Evolutionary conservation across 2,797 vertebrate species (phyloP), one percentile per base, ranked within the genome.

Genomic region (Amazonetta brasiliensis): DNA sequence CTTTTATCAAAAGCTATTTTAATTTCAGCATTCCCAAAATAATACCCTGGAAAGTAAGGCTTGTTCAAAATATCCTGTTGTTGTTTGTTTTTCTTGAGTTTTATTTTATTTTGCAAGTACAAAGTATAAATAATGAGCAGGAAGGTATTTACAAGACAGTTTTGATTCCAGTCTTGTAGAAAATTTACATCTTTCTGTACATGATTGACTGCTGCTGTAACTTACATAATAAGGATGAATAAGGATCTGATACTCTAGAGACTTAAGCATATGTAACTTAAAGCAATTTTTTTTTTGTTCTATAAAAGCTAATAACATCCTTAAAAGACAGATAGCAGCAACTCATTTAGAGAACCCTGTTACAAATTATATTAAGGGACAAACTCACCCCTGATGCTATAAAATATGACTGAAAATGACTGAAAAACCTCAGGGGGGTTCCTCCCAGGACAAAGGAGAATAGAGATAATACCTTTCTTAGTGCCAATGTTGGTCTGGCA

Each of bases 361-460:
- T 63, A 50, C 18, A 75, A n/a, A 28, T 44, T 66, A 23, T 50
- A 23, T 85, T 68, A 18, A 46, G 13, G n/a, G 31, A 54, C 28
- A 77, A 73, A 39, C 4, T 43, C 8, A 33, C 1, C 4, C 11
- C 3, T 0, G 0, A 6, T 58, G 5, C 3, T 31, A 17, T 59
- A 64, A 71, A 77, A n/a, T 72, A 7, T 10, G 56, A 52, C 3
- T 12, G 12, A 92, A 71, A 62, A 17, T 28, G 8, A 11, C 26
- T 33, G 35, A 59, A 86, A 84, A 58, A n/a, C 56, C 6, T 50
- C 11, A 2, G 8, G 31, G 35, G 1, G 18, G 60, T 83, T 56
- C 21, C 18, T 50, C 17, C 12, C 17, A 14, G 30, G 15, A 30
- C 5, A 31, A 60, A 88, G 48, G 3, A 46, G 9, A 43, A 69